phyloP scores from a whole-genome alignment of 2,113 vertebrate species.

The Zeus faber region DNA sequence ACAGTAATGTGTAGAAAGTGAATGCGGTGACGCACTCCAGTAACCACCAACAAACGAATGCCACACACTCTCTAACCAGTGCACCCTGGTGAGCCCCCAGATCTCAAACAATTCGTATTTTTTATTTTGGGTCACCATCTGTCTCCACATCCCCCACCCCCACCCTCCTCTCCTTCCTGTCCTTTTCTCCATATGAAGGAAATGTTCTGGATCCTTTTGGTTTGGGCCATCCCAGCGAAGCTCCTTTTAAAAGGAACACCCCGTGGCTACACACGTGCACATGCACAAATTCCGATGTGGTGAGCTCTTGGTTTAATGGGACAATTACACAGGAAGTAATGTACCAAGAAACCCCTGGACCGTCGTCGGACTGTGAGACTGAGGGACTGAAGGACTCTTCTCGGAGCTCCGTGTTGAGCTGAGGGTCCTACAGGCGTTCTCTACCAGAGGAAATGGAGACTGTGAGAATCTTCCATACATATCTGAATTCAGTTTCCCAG shows the following conservation, averaged over 20 bases:
- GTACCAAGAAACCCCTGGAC: conserved; percentile 50
- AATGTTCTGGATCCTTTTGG: conserved; percentile 29
- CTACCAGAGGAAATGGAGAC: no score
- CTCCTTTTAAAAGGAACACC: no score
- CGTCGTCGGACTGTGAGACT: conserved; percentile 33
- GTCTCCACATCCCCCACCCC: no score
- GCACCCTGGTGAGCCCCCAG: no score
- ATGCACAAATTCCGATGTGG: conserved; percentile 45
- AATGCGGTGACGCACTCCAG: not conserved
- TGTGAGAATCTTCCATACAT: no score
- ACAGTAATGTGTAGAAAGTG: not conserved
- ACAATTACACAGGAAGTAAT: conserved; percentile 60
- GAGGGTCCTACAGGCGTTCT: conserved; percentile 55
- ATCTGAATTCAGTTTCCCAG: no score
- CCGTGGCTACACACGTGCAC: conserved; percentile 21
- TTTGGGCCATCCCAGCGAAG: no score
- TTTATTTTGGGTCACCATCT: not conserved
- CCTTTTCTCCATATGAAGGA: no score
- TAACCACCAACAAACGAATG: not conserved
- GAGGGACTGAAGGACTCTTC: no score
- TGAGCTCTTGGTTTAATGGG: conserved; percentile 59
- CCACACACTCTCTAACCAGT: no score
- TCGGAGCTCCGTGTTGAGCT: conserved; percentile 40
- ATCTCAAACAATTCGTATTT: no score
- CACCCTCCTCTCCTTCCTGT: no score